Conservation (phyloP, 23 tunicate species). For the Corella eumyota region DNA sequence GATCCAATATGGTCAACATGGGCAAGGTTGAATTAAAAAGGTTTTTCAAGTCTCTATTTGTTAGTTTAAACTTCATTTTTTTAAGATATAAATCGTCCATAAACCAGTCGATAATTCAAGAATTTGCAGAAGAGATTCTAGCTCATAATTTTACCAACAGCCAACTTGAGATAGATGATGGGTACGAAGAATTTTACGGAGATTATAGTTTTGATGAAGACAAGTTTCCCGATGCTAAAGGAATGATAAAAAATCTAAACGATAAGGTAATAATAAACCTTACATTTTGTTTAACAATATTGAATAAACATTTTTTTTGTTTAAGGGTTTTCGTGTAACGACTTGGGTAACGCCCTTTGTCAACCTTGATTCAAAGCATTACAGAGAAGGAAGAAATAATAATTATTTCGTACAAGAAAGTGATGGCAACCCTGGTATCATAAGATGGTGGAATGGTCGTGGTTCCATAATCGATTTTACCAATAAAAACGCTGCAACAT, state of each 20-base stretch:
- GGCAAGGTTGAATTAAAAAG: constrained; percentile 72
- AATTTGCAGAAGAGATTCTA: constrained; percentile 51
- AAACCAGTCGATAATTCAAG: constrained; percentile 36
- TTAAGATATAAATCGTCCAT: constrained; percentile 42
- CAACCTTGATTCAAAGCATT: constrained; percentile 35
- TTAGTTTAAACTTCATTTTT: too few species aligned
- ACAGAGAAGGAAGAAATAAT: constrained; percentile 1
- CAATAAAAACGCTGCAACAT: constrained; percentile 17
- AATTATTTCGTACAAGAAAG: constrained; percentile 29
- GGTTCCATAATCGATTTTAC: constrained; percentile 63
- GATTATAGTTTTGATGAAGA: constrained; percentile 53
- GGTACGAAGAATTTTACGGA: constrained; percentile 66
- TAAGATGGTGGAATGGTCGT: constrained; percentile 85
- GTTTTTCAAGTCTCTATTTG: too few species aligned
- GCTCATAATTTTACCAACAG: constrained; percentile 30
- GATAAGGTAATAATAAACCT: too few species aligned
- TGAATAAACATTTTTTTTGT: not conserved
- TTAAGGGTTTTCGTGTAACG: constrained; percentile 64
- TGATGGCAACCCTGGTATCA: constrained; percentile 19
- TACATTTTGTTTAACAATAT: not conserved
- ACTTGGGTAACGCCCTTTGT: constrained; percentile 90
- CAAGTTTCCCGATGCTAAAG: constrained; percentile 58
- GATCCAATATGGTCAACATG: constrained; percentile 91
- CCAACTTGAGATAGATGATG: constrained; percentile 83
- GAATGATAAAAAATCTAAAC: constrained; percentile 27